phyloP scores from a whole-genome alignment of 2,888 invertebrate species.

The Hypercompe scribonia region DNA sequence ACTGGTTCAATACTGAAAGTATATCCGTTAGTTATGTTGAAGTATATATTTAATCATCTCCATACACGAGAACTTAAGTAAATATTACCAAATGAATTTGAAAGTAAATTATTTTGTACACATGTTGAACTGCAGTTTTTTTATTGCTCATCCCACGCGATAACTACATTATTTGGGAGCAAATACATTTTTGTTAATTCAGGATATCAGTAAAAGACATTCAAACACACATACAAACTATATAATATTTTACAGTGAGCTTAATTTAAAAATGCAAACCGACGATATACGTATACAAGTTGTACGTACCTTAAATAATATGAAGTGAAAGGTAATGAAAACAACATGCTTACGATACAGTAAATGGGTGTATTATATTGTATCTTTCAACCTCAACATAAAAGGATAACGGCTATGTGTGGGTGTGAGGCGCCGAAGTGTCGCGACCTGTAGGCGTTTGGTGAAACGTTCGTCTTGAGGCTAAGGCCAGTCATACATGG shows the following conservation, averaged over 20 bases:
- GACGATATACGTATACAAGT: neutral
- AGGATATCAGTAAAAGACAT: too few relatives aligned
- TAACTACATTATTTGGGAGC: too few relatives aligned
- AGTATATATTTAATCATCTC: neutral
- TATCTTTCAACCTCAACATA: constrained; percentile 12
- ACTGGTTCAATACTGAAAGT: neutral
- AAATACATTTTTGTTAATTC: too few relatives aligned
- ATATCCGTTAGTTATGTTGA: neutral
- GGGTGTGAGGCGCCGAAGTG: constrained; percentile 44
- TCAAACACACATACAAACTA: too few relatives aligned
- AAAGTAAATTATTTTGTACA: neutral
- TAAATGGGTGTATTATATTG: constrained; percentile 6
- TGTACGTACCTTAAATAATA: neutral
- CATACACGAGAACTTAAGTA: neutral
- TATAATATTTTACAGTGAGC: too few relatives aligned
- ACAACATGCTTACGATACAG: constrained; percentile 5
- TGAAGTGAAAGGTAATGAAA: constrained; percentile 2
- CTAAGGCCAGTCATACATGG: neutral
- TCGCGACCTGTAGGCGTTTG: constrained; percentile 46
- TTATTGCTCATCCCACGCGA: too few relatives aligned
- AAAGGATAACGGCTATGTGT: constrained; percentile 29
- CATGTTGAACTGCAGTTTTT: neutral
- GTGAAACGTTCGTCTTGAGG: constrained; percentile 19
- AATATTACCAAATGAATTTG: neutral
- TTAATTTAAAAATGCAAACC: neutral